Conservation (phyloP, 2,113 vertebrate genomes). For the Orycteropus afer region DNA sequence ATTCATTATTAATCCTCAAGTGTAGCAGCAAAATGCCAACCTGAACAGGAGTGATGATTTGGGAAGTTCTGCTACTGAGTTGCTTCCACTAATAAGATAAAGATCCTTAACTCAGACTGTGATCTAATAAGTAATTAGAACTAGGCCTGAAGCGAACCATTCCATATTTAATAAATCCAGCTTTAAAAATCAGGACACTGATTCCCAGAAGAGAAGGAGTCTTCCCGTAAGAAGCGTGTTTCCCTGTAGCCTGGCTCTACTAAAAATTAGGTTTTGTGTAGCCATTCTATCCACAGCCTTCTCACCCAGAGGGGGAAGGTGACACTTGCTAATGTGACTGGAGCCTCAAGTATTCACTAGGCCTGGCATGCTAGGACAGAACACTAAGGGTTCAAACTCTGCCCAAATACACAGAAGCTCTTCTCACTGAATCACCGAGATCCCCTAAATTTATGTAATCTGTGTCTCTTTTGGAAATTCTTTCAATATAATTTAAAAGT, state of each 20-base stretch:
- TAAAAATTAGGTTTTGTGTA: not conserved
- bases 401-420: too few relatives aligned
- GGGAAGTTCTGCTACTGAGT: not conserved
- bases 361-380: not conserved
- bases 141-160: not conserved
- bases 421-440: not conserved
- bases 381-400: not conserved
- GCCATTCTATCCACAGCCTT: not conserved
- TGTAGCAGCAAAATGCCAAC: not conserved
- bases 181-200: conserved; percentile 8
- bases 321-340: too few relatives aligned
- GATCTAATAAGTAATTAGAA: conserved; percentile 34
- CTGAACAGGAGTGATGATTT: not conserved
- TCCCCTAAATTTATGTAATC: not conserved
- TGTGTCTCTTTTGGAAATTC: not conserved
- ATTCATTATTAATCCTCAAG: not conserved
- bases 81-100: not conserved
- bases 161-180: conserved; percentile 52
- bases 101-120: not conserved
- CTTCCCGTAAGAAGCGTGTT: not conserved
- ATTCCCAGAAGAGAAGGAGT: not conserved
- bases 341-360: not conserved
- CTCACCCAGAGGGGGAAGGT: not conserved
- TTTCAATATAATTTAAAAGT: not conserved
- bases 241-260: not conserved